A percentile compares a stretch with the other conserved stretches of the same genome.
Conservation (phyloP, 2,113 vertebrate species). For the Corythornis cristatus region DNA sequence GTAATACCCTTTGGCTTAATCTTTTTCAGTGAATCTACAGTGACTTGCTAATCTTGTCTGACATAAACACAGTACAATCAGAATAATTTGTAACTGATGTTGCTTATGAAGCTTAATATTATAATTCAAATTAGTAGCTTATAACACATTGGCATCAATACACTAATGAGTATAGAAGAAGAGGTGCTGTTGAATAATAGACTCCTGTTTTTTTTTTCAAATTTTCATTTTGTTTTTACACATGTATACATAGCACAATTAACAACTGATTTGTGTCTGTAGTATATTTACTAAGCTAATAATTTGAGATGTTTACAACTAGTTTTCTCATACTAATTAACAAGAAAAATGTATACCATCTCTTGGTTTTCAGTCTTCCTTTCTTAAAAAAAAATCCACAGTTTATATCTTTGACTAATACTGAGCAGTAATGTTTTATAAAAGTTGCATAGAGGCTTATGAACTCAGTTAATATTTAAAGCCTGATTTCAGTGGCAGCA, state of each 20-base stretch:
- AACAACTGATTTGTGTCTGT: background rate
- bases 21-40: background rate
- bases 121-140: background rate
- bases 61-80: slow-evolving; percentile 43
- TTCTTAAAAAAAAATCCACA: background rate
- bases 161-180: background rate
- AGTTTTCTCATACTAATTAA: background rate
- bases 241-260: background rate
- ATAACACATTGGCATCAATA: background rate
- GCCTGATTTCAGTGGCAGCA: slow-evolving; percentile 22
- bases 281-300: background rate
- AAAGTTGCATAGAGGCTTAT: slow-evolving; percentile 43
- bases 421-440: slow-evolving; percentile 23
- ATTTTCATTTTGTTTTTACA: background rate
- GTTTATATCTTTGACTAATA: slow-evolving; percentile 19
- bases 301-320: background rate
- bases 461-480: slow-evolving; percentile 71
- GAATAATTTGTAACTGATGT: slow-evolving; percentile 23
- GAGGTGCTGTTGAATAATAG: background rate
- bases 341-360: background rate
- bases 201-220: background rate
- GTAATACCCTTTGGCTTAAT: background rate
- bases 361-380: background rate
- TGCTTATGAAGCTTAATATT: background rate
- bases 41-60: background rate